Evolutionary conservation across 2,797 vertebrate genomes (phyloP), one percentile per base, ranked within the genome.

Genomic region (Peromyscus nudipes): DNA sequence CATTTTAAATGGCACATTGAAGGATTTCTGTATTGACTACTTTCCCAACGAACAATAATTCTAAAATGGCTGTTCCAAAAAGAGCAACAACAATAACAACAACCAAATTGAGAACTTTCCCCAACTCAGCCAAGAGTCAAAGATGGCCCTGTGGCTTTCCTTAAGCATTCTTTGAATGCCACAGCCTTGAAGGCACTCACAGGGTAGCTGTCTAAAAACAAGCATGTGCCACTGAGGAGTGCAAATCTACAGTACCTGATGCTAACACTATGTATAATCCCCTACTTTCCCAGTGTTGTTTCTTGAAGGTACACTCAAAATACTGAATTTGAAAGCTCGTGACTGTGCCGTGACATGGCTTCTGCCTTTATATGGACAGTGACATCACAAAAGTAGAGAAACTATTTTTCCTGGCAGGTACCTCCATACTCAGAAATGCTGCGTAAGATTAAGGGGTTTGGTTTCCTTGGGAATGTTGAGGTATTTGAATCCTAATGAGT

Each of bases 1-100:
- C 60, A 97, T 91, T 91, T 97, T 95, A 81, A 90, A 37, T 52
- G 73, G 75, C 55, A 96, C 46, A 57, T 7, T 76, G 64, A 95
- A 96, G 27, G 27, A 92, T 91, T 83, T 46, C 25, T 92, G 52
- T 65, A 85, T 92, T 95, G 75, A 94, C 57, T 75, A 76, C 12
- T 82, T 89, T 91, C 27, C 83, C 86, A 81, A 92, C 77, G 64
- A 62, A 82, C 10, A 60, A 52, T 84, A 83, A 93, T 94, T 84
- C 46, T 75, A 94, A 92, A 43, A 89, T 1, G 89, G 89, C 34
- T 86, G 17, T 37, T 34, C 49, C 52, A 95, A 79, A 46, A 92
- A 94, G 85, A 52, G 34, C 86, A 92, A 73, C 77, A 57, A 31
- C 40, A 46, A 64, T 16, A 46, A 65, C 17, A 21, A 65, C 21